Base-by-base conservation (phyloP, 2,797 vertebrate genomes). In the Thamnophis elegans region DNA sequence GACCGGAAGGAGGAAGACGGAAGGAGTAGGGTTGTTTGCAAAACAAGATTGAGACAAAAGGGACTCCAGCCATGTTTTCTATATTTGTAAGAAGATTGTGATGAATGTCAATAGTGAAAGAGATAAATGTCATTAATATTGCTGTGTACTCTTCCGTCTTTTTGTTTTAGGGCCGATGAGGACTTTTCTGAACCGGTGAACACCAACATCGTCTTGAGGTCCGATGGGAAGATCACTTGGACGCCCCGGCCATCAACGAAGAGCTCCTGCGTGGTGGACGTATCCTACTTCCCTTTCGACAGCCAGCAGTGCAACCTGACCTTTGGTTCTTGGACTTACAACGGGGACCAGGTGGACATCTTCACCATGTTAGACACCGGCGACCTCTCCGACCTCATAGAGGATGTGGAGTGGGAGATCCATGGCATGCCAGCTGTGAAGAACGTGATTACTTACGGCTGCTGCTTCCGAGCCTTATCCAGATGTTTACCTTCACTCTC, bases 311-410 rank as follows among this genome's bases (percentile, higher is more conserved):
- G 99, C 97, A 99, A 99, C 94, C 98, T 99, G 88, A 99, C 99
- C 8, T 99, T 99, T 86, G 99, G 99, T 42, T 99, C 99, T 90
- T 99, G 99, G 99, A 99, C 99, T 92, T 99, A 99, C 97, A 99
- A 99, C 11, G 99, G 99, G 93, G 99, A 99, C 94, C 99, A 99
- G 97, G 98, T 99, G 95, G 99, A 99, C 97, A 98, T 99, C 93
- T 98, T 98, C 95, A 98, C 99, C 89, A 98, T 97, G 73, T 98
- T 99, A 98, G 98, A 98, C 96, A 98, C 98, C 0, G 99, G 98
- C 0, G 99, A 99, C 94, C 98, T 99, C 92, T 99, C 99, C 0
- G 99, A 99, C 97, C 99, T 99, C 94, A 97, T 99, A 60, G 99
- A 99, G 94, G 99, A 99, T 1, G 99, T 99, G 95, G 99, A 99